Percentiles rank a stretch among this genome's conserved stretches.
phyloP scores from a whole-genome alignment of 2,888 invertebrate species.

The Mesorhabditis spiculigera region DNA sequence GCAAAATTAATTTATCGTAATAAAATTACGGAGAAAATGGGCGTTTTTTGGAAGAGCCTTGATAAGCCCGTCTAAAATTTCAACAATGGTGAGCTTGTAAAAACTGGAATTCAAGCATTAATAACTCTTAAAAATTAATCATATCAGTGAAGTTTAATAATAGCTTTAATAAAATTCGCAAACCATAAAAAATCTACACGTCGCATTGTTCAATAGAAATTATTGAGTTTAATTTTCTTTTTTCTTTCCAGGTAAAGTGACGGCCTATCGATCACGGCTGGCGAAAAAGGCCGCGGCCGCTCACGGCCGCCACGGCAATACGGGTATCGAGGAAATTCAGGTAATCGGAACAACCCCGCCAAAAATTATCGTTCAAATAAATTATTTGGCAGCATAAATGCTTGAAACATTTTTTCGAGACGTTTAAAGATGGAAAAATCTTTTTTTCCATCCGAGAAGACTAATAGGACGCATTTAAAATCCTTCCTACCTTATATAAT shows the following conservation, averaged over 20 bases:
- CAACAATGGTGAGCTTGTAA: not conserved
- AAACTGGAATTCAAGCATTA: not conserved
- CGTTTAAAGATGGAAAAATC: too few species aligned
- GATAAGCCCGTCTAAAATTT: not conserved
- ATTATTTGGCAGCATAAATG: too few species aligned
- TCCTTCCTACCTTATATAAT: too few species aligned
- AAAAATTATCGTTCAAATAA: not conserved
- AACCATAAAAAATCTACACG: not conserved
- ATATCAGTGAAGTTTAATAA: not conserved
- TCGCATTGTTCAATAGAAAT: not conserved
- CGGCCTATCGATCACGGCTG: not conserved
- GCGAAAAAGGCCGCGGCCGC: not conserved
- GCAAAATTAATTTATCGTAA: too few species aligned
- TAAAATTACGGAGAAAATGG: too few species aligned
- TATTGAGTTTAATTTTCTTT: not conserved
- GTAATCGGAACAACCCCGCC: not conserved
- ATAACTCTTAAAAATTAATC: not conserved
- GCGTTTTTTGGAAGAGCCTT: too few species aligned
- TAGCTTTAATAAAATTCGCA: not conserved
- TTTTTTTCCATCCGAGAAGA: too few species aligned
- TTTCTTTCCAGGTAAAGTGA: not conserved
- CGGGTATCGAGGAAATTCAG: not conserved
- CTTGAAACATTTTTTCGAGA: too few species aligned
- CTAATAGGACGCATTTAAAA: too few species aligned
- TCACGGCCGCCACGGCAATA: not conserved